Base-by-base conservation (phyloP, 2,888 invertebrate genomes). In the Ferdinandea cuprea region DNA sequence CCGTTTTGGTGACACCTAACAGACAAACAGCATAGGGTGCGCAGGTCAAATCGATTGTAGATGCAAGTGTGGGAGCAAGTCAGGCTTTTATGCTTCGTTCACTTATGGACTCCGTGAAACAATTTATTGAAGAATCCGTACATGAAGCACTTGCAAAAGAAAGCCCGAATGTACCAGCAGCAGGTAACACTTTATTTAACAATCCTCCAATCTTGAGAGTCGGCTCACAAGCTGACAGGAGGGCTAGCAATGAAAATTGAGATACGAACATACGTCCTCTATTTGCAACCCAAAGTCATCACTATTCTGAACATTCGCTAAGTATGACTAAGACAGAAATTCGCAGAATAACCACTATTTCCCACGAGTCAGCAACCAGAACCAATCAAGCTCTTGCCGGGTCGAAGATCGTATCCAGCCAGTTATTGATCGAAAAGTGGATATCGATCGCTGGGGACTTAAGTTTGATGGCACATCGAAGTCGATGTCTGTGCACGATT, bases 391-490 rank as follows among this genome's bases (percentile, higher is more conserved):
- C 15, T 6, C 19, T 5, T 37, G 21, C 13, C 37, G 37, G 1
- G 1, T 1, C 4, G 37, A 37, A 1, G 37, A 37, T 37, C 37
- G 37, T 3, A n/a, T 11, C 9, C 37, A 37, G 17, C 7, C 42
- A 6, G n/a, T 3, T 9, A 42, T 42, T 2, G 17, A 15, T 17
- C 13, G 15, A 25, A 30, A 50, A 25, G 32, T 30, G 8, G 35
- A 65, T 35, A 13, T 65, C 2, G 32, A 30, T 25, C 46, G 50
- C 30, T 65, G 65, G 65, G 65, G 30, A 28, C 1, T 52, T n/a
- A 66, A 66, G 9, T 66, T 40, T 28, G 66, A 66, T 13, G 66
- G 66, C n/a, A 37, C 66, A 3, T 17, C 11, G 5, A 66, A 66
- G 28, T 13, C 52, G n/a, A 50, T 66, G 30, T 37, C 37, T 1